Percentiles rank a stretch among this genome's conserved stretches.
Conservation (phyloP, 1,140 invertebrate genomes). For the Pollicipes pollicipes region DNA sequence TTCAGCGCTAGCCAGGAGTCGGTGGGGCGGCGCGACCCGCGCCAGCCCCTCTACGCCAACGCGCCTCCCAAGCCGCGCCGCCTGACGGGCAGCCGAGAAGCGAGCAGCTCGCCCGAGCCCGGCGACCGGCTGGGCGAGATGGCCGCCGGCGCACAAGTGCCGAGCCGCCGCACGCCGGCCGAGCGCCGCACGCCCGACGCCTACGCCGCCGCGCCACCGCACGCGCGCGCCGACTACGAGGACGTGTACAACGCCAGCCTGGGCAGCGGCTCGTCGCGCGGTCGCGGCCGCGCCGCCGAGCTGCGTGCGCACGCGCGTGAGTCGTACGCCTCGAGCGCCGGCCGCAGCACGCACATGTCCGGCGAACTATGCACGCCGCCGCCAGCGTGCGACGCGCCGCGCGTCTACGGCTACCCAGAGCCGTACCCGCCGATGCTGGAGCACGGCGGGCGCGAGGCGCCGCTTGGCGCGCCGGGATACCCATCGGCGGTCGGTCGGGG, state of each 20-base stretch:
- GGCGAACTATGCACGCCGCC: not conserved
- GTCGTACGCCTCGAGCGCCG: conserved; percentile 3
- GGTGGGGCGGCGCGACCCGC: conserved; percentile 1
- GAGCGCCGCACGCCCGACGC: conserved; percentile 62
- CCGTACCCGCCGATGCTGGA: not conserved
- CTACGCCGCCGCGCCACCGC: conserved; percentile 46
- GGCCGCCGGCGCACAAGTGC: conserved; percentile 12
- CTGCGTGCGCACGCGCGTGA: conserved; percentile 6
- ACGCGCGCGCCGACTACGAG: conserved; percentile 46
- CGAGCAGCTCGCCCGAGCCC: conserved; percentile 39
- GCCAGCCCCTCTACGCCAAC: conserved; percentile 66
- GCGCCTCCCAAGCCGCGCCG: conserved; percentile 68
- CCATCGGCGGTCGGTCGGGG: too few species aligned
- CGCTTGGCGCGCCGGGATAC: too few species aligned
- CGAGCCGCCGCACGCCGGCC: conserved; percentile 14
- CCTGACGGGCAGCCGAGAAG: conserved; percentile 40
- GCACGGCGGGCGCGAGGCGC: not conserved
- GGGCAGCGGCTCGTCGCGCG: not conserved
- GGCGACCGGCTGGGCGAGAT: conserved; percentile 25
- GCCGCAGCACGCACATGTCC: not conserved
- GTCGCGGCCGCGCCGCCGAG: not conserved
- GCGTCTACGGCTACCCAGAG: not conserved
- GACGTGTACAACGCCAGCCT: conserved; percentile 40
- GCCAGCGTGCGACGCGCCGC: too few species aligned
- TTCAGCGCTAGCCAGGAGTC: not conserved